Conservation (phyloP, 2,888 invertebrate genomes). For the Xestia ashworthii region DNA sequence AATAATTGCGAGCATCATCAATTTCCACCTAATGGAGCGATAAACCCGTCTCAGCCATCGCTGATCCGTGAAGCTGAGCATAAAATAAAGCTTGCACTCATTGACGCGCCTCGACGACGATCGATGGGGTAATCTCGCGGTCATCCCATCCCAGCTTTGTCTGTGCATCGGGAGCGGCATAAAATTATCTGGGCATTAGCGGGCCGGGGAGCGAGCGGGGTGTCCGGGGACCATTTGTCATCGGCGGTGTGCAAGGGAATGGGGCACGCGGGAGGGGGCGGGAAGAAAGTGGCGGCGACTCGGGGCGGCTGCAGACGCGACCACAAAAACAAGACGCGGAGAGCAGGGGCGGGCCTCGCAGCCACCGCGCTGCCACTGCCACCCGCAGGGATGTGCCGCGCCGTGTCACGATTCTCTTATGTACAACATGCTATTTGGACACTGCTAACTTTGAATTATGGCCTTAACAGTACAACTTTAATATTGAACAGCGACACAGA, state of each 20-base stretch:
- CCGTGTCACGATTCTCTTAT: conserved; percentile 71
- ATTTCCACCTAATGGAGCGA: conserved; percentile 80
- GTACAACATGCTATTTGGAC: conserved; percentile 70
- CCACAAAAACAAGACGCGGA: conserved; percentile 89
- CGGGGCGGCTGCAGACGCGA: conserved; percentile 89
- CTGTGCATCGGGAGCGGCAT: conserved; percentile 86
- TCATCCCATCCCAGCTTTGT: conserved; percentile 83
- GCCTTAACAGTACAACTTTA: conserved; percentile 36
- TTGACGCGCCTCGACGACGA: conserved; percentile 84
- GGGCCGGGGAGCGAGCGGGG: conserved; percentile 80
- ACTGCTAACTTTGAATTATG: conserved; percentile 68
- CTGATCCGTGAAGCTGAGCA: conserved; percentile 83
- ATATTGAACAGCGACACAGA: conserved; percentile 22
- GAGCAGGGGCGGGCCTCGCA: conserved; percentile 83
- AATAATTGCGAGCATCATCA: conserved; percentile 73
- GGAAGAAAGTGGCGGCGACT: conserved; percentile 85
- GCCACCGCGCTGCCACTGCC: conserved; percentile 79
- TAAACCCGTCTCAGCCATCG: conserved; percentile 80
- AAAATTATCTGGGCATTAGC: conserved; percentile 90
- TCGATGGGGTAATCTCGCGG: conserved; percentile 87
- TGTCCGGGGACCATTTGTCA: conserved; percentile 90
- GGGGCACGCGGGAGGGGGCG: conserved; percentile 72
- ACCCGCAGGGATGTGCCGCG: conserved; percentile 79
- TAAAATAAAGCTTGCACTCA: conserved; percentile 84
- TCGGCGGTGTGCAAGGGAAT: conserved; percentile 78